Evolutionary conservation across 1,140 invertebrate genomes (phyloP), one percentile per base, ranked within the genome.

Genomic region (Bombus waltoni): DNA sequence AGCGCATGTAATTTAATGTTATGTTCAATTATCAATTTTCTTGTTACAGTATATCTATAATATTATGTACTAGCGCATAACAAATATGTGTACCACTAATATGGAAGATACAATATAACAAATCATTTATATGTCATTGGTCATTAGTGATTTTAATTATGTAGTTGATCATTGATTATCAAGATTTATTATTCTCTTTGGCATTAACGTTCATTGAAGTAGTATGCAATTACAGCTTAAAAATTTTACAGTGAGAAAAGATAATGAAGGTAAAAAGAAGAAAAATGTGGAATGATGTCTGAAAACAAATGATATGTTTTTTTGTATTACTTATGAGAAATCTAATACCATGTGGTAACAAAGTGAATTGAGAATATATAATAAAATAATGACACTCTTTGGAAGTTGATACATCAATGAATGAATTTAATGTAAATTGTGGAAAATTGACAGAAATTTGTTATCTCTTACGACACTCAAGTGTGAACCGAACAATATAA

Each of bases 141-240:
- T 62, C 59, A 66, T 81, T 78, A 75, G 8, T 82, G 28, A 80
- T 82, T 68, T 72, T 87, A 47, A 25, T 0, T 68, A 1, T 44
- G 11, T 8, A 10, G 5, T 57, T 25, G 10, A 71, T 73, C 40
- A 15, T 91, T 84, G 76, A 66, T 32, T 83, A 71, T 85, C 70
- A 22, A 44, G 40, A 88, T 22, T 53, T 22, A 53, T 53, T 86
- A 85, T 86, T 84, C 70, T 40, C 81, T 92, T 87, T 91, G 88
- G 87, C 83, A 88, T 90, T 91, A 91, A 89, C 66, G 77, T 72
- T 81, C 35, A 59, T 70, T 66, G 83, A 35, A 38, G 87, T 81
- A 91, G 59, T 68, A 78, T 87, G 73, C 70, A 85, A 88, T 81
- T 82, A 59, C 76, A 86, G 86, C 70, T 84, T 88, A 81, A 86